Base-by-base conservation (phyloP, 2,797 vertebrate genomes). In the Chiroxiphia lanceolata region DNA sequence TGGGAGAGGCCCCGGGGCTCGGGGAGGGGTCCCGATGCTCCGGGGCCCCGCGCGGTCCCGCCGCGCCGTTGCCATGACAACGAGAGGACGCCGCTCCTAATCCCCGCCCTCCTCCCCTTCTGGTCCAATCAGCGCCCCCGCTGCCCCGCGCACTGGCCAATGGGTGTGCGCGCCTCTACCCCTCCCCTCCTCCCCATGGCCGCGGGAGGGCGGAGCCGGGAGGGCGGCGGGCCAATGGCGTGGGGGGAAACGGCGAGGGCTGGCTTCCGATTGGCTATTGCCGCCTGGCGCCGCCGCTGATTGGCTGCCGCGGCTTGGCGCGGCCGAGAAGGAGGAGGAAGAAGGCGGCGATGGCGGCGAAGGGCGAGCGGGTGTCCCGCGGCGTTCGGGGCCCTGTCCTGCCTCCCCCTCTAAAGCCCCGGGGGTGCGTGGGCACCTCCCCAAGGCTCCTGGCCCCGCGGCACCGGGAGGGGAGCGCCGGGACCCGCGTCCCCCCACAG, bases 161-260 rank as follows among this genome's bases (percentile, higher is more conserved):
- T 91, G 6, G 77, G 25, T 8, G 15, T 3, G 16, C 13, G 10
- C 0, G 27, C 0, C 0, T 1, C 12, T 17, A 21, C 50, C 40
- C 0, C 56, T 5, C 1, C 11, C 14, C 7, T 9, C 6, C 33
- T 4, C 15, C 11, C 7, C 36, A 14, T 10, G 26, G 17, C 11
- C 15, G 0, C 11, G 12, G 1, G 4, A 3, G 74, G 57, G 42
- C 74, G 34, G 16, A 17, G 1, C 2, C 13, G 3, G 5, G 8
- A 27, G 9, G 11, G 15, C 8, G 6, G 10, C 1, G 5, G 34
- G 0, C 67, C 75, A 87, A 87, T 79, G 6, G 59, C 18, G 33
- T 27, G 50, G 0, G 44, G 36, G 22, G 0, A 21, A 51, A 0
- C 12, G 17, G 8, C 3, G 0, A 19, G 1, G 0, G 1, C 15